Percentiles rank a stretch among this genome's conserved stretches.
These are phyloP conservation scores for Aphelinus atriplicis DNA, from an alignment of 1,140 invertebrate species.

Conservation along the genomic window DNA sequence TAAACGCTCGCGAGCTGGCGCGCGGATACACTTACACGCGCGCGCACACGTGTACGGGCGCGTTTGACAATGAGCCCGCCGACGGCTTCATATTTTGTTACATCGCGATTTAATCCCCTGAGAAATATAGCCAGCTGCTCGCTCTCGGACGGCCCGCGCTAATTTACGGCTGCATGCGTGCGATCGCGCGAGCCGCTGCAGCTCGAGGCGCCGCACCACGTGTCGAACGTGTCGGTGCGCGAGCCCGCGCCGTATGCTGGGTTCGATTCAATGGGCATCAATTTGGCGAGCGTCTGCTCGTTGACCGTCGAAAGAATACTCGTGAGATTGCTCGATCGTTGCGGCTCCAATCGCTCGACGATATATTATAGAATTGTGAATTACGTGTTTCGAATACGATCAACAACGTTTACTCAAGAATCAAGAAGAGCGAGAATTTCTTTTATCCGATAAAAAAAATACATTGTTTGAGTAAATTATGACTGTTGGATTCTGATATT, in stretches of 20 bases:
- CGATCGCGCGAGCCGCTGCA: neutral
- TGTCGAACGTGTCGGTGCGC: conserved; percentile 35
- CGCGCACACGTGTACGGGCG: conserved; percentile 15
- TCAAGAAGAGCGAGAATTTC: too few species aligned
- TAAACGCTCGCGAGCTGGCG: neutral
- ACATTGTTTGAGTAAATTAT: too few species aligned
- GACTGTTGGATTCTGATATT: too few species aligned
- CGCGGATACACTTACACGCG: neutral
- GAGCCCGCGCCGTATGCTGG: too few species aligned
- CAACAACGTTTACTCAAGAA: neutral
- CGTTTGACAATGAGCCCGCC: conserved; percentile 32
- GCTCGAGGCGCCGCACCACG: conserved; percentile 30
- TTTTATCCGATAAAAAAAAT: too few species aligned
- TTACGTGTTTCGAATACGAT: neutral
- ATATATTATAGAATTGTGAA: neutral
- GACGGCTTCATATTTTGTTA: conserved; percentile 38
- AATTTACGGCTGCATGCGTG: conserved; percentile 37
- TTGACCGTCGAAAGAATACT: too few species aligned
- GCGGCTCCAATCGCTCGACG: neutral
- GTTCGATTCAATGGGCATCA: too few species aligned
- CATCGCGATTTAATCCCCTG: conserved; percentile 36
- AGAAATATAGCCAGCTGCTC: conserved; percentile 28
- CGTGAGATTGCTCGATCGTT: too few species aligned
- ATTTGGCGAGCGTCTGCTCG: too few species aligned
- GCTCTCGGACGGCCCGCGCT: neutral